Percentiles rank a stretch among this genome's conserved stretches.
Conservation (phyloP, 1,140 invertebrate species). For the Camponotus vicinus region DNA sequence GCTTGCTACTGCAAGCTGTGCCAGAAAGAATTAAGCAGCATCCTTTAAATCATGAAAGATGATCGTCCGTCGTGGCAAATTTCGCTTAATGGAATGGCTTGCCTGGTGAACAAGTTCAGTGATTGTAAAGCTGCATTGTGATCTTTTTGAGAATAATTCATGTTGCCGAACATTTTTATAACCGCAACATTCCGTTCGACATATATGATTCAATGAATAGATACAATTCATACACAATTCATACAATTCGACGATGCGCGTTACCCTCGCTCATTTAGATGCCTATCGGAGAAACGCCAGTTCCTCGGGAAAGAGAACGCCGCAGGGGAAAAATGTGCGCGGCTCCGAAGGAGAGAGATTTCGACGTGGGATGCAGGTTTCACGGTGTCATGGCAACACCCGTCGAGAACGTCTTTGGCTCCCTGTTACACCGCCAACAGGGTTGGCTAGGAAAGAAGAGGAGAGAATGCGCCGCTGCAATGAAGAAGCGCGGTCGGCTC, state of each 20-base stretch:
- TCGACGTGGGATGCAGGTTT: slow-evolving; percentile 80
- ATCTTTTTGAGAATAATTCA: not conserved
- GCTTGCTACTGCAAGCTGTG: slow-evolving; percentile 55
- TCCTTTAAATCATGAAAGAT: slow-evolving; percentile 68
- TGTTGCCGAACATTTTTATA: not conserved
- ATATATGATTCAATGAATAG: not conserved
- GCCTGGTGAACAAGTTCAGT: not conserved
- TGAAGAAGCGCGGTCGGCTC: slow-evolving; percentile 76
- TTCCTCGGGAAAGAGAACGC: slow-evolving; percentile 37
- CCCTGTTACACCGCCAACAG: slow-evolving; percentile 73
- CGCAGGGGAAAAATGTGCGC: slow-evolving; percentile 65
- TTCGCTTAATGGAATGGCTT: slow-evolving; percentile 28
- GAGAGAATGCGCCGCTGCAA: slow-evolving; percentile 65
- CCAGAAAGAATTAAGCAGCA: slow-evolving; percentile 75
- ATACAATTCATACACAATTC: slow-evolving; percentile 3
- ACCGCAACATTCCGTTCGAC: not conserved
- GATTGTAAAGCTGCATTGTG: not conserved
- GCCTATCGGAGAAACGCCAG: slow-evolving; percentile 55
- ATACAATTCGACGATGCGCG: not conserved
- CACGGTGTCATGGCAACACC: slow-evolving; percentile 85
- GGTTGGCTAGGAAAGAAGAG: slow-evolving; percentile 63
- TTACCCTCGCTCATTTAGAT: slow-evolving; percentile 55
- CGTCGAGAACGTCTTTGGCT: slow-evolving; percentile 77
- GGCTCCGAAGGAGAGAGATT: slow-evolving; percentile 71
- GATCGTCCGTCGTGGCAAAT: slow-evolving; percentile 53